A percentile compares a stretch with the other conserved stretches of the same genome.
Evolutionary conservation across 2,888 invertebrate species (phyloP).

Genomic region (Stictocephala bisonia): DNA sequence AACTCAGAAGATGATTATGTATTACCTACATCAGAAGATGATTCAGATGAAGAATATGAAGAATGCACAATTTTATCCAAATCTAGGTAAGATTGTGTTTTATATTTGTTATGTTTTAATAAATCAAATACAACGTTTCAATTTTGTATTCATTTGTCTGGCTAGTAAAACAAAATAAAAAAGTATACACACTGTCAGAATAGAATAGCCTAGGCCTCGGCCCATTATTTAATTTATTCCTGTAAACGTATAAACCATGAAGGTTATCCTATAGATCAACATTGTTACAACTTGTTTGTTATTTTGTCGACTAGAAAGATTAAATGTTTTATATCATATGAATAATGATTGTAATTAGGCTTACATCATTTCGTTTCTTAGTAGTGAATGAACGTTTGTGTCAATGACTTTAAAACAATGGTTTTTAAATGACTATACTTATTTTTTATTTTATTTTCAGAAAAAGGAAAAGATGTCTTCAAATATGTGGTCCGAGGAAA

Average conservation of each 20-base stretch:
- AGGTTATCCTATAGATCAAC: slow-evolving; percentile 14
- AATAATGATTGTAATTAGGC: slow-evolving; percentile 13
- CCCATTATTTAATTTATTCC: slow-evolving; percentile 6
- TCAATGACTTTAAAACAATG: slow-evolving; percentile 8
- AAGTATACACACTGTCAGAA: no score
- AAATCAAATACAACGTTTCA: not conserved
- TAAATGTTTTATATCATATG: not conserved
- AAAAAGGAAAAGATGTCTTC: not conserved
- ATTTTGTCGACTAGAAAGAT: slow-evolving; percentile 13
- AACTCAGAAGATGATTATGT: slow-evolving; percentile 15
- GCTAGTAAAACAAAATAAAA: slow-evolving; percentile 9
- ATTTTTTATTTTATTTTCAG: not conserved
- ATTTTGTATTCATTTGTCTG: not conserved
- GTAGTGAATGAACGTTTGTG: slow-evolving; percentile 7
- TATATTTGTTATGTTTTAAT: slow-evolving; percentile 8
- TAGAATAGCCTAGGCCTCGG: slow-evolving; percentile 13
- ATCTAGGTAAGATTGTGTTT: slow-evolving; percentile 15
- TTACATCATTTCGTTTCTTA: not conserved
- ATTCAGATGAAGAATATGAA: slow-evolving; percentile 21
- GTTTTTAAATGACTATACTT: not conserved
- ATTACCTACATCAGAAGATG: not conserved
- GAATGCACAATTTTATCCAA: slow-evolving; percentile 3
- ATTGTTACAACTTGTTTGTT: slow-evolving; percentile 3
- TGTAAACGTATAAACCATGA: not conserved
- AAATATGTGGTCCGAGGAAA: not conserved